phyloP scores from a whole-genome alignment of 1,140 invertebrate species.

The Chlorops oryzae region DNA sequence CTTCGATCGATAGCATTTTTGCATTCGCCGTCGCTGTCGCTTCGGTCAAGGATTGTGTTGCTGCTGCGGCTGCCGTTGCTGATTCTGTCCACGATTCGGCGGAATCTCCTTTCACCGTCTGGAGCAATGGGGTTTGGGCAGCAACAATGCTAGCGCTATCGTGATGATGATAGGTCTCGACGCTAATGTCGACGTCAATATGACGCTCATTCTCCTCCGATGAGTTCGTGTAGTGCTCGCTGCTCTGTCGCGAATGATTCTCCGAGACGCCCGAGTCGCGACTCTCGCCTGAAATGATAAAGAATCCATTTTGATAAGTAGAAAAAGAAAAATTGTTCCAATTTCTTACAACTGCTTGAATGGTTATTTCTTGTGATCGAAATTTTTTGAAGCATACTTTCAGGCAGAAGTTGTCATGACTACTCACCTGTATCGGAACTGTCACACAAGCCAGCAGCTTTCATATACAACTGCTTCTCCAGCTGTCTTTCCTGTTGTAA shows the following conservation, averaged over 20 bases:
- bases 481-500: slow-evolving; percentile 72
- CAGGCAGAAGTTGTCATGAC: too few relatives aligned
- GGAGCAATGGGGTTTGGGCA: slow-evolving; percentile 34
- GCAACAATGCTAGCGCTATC: slow-evolving; percentile 32
- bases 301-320: not conserved
- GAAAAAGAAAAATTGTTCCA: not conserved
- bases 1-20: slow-evolving; percentile 52
- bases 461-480: slow-evolving; percentile 64
- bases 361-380: too few relatives aligned
- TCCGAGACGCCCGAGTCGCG: slow-evolving; percentile 70
- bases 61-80: slow-evolving; percentile 65
- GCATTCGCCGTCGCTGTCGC: slow-evolving; percentile 48
- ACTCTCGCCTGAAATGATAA: slow-evolving; percentile 51
- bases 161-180: slow-evolving; percentile 37
- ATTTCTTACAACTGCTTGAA: too few relatives aligned
- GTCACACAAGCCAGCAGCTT: slow-evolving; percentile 56
- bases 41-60: slow-evolving; percentile 56
- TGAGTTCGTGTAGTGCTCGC: slow-evolving; percentile 52
- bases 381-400: too few relatives aligned
- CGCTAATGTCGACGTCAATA: slow-evolving; percentile 1
- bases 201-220: slow-evolving; percentile 44
- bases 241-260: slow-evolving; percentile 70
- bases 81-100: slow-evolving; percentile 48
- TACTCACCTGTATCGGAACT: slow-evolving; percentile 46
- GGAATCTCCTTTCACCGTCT: slow-evolving; percentile 41